phyloP scores from a whole-genome alignment of 2,113 vertebrate genomes.

The Pagrus major region DNA sequence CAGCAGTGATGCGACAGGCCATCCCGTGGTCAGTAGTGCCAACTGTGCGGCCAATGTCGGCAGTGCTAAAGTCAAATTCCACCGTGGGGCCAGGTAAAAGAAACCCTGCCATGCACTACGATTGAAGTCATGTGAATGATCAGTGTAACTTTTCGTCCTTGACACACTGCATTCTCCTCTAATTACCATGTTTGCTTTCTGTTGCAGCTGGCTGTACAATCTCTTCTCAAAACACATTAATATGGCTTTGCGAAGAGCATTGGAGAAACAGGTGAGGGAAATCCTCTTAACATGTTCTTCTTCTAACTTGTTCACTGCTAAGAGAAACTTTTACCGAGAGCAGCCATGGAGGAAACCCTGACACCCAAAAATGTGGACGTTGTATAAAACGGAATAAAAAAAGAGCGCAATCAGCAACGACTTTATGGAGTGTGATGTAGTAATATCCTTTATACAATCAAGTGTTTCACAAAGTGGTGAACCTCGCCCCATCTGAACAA shows the following conservation, averaged over 20 bases:
- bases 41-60: slow-evolving; percentile 71
- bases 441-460: too few relatives aligned
- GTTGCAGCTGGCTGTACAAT: slow-evolving; percentile 85
- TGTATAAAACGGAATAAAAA: too few relatives aligned
- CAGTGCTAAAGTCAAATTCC: slow-evolving; percentile 71
- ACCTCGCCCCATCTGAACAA: too few relatives aligned
- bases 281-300: not conserved
- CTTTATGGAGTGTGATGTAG: too few relatives aligned
- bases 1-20: slow-evolving; percentile 76
- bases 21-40: slow-evolving; percentile 67
- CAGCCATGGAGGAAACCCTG: too few relatives aligned
- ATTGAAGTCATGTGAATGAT: not conserved
- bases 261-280: slow-evolving; percentile 79
- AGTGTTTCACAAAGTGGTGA: too few relatives aligned
- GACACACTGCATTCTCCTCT: not conserved
- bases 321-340: too few relatives aligned
- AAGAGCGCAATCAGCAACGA: too few relatives aligned
- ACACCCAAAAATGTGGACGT: too few relatives aligned
- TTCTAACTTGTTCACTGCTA: too few relatives aligned
- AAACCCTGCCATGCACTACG: too few relatives aligned
- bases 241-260: slow-evolving; percentile 57
- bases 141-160: not conserved
- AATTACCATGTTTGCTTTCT: not conserved
- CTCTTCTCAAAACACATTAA: slow-evolving; percentile 74
- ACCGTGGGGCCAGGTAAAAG: slow-evolving; percentile 82